phyloP scores from a whole-genome alignment of 2,888 invertebrate species.

The Polyommatus iphigenia region DNA sequence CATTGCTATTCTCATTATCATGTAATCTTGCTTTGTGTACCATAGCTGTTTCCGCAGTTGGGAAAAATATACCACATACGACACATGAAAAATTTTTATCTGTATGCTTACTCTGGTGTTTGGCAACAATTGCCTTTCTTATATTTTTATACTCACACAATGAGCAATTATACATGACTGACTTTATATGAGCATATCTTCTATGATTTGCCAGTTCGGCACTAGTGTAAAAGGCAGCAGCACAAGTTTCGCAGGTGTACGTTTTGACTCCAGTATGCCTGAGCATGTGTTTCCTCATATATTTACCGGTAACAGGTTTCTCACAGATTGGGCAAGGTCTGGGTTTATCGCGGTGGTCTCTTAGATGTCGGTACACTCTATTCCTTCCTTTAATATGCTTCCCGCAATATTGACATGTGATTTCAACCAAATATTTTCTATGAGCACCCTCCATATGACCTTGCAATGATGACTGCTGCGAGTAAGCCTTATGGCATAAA shows the following conservation, averaged over 20 bases:
- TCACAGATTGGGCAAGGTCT: constrained; percentile 53
- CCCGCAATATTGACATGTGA: constrained; percentile 63
- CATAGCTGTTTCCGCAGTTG: too few species aligned
- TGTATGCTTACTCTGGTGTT: constrained; percentile 55
- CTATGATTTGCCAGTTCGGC: constrained; percentile 61
- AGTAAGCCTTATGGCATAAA: constrained; percentile 53
- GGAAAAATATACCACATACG: constrained; percentile 56
- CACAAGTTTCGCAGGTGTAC: constrained; percentile 63
- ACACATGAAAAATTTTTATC: constrained; percentile 54
- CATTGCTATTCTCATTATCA: too few species aligned
- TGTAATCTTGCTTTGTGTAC: too few species aligned
- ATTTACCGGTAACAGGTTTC: constrained; percentile 50
- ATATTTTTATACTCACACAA: constrained; percentile 54
- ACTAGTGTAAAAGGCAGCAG: constrained; percentile 56
- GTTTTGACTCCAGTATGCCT: constrained; percentile 58
- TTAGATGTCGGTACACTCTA: constrained; percentile 55
- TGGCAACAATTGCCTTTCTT: constrained; percentile 46
- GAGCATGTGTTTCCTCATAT: constrained; percentile 53
- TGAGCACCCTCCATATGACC: constrained; percentile 58
- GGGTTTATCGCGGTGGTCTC: constrained; percentile 46
- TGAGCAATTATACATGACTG: constrained; percentile 52
- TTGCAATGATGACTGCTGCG: constrained; percentile 57
- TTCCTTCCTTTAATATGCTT: constrained; percentile 56
- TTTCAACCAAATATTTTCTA: constrained; percentile 50
- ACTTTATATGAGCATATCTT: constrained; percentile 51